phyloP scores from a whole-genome alignment of 2,888 invertebrate species.

The Sminthurides aquaticus region DNA sequence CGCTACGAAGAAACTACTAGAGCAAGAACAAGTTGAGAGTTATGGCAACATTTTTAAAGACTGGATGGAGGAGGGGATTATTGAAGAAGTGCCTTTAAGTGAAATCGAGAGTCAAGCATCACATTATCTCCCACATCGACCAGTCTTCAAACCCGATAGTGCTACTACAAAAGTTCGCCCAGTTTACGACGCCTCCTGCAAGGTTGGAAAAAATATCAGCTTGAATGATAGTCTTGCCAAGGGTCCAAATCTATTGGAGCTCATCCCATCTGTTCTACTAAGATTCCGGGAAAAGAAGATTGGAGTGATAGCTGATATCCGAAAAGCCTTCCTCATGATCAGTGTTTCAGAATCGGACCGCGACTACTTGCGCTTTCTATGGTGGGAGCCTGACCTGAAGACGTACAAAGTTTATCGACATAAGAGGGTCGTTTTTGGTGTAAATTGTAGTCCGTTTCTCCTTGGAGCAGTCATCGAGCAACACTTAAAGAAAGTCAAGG shows the following conservation, averaged over 20 bases:
- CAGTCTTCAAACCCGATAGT: conserved; percentile 36
- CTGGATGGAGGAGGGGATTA: conserved; percentile 34
- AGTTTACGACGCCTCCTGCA: too few relatives aligned
- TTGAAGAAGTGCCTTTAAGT: conserved; percentile 38
- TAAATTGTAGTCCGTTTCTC: conserved; percentile 21
- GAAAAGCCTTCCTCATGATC: conserved; percentile 45
- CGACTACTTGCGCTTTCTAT: conserved; percentile 43
- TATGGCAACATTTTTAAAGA: conserved; percentile 19
- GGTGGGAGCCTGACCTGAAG: conserved; percentile 29
- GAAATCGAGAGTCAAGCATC: background rate
- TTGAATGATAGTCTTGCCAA: conserved; percentile 41
- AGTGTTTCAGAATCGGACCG: conserved; percentile 40
- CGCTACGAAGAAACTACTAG: conserved; percentile 3
- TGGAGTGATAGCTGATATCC: conserved; percentile 43
- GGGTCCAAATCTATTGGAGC: conserved; percentile 35
- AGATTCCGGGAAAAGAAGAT: conserved; percentile 25
- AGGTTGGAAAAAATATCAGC: conserved; percentile 17
- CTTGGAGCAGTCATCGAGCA: background rate
- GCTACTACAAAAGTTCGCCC: conserved; percentile 34
- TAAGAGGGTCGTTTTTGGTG: too few relatives aligned
- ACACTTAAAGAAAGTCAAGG: background rate
- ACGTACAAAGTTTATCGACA: conserved; percentile 11
- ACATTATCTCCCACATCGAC: conserved; percentile 35
- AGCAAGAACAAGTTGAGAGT: background rate
- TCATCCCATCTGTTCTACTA: too few relatives aligned